Conservation (phyloP, 1,140 invertebrate species). For the Riptortus pedestris region DNA sequence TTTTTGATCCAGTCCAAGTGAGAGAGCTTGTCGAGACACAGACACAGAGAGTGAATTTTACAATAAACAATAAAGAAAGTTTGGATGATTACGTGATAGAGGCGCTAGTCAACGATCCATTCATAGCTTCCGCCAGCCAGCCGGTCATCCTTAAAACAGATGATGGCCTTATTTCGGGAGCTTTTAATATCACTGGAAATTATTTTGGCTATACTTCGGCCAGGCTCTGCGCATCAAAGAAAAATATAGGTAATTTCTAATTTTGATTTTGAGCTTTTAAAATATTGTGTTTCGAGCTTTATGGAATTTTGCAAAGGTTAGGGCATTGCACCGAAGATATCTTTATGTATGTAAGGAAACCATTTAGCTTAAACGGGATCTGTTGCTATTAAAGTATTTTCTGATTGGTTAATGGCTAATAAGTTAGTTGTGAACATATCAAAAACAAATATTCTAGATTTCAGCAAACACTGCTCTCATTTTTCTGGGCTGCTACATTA, state of each 20-base stretch:
- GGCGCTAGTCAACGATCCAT: background rate
- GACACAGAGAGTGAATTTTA: slow-evolving; percentile 1
- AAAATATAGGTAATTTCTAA: slow-evolving; percentile 19
- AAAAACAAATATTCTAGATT: too few species aligned
- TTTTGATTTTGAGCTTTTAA: background rate
- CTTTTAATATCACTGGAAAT: slow-evolving; percentile 45
- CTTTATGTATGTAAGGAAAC: background rate
- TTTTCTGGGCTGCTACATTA: too few species aligned
- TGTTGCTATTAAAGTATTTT: too few species aligned
- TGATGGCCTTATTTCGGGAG: slow-evolving; percentile 29
- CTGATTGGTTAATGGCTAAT: too few species aligned
- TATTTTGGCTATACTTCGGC: slow-evolving; percentile 50
- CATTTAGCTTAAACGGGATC: background rate
- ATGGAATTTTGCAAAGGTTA: background rate
- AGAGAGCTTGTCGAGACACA: background rate
- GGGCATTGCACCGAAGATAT: background rate
- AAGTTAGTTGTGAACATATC: too few species aligned
- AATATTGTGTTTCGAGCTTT: background rate
- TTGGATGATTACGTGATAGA: background rate
- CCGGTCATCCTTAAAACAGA: background rate
- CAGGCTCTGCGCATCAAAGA: slow-evolving; percentile 31
- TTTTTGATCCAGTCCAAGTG: background rate
- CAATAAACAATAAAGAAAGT: background rate
- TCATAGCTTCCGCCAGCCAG: background rate
- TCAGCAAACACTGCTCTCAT: background rate